Evolutionary conservation across 2,888 invertebrate genomes (phyloP).

Genomic region (Caenorhabditis imperialis): DNA sequence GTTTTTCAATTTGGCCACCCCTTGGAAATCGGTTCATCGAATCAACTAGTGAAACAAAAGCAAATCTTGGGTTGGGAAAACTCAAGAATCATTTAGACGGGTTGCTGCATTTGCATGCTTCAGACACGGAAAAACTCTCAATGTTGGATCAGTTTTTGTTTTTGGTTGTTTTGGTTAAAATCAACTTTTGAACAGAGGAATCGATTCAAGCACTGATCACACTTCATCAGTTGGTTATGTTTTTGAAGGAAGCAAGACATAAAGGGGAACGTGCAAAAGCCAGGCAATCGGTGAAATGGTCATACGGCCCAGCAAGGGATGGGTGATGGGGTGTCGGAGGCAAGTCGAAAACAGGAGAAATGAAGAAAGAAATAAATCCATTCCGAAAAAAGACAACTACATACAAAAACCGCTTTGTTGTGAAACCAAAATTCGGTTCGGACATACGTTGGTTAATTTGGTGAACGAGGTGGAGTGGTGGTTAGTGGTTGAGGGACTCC

Average conservation of each 20-base stretch:
- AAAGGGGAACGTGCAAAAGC: too few relatives aligned
- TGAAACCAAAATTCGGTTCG: slow-evolving; percentile 29
- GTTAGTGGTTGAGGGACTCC: slow-evolving; percentile 63
- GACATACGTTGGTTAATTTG: slow-evolving; percentile 48
- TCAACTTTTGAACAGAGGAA: background rate
- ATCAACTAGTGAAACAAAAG: slow-evolving; percentile 53
- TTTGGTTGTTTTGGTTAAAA: background rate
- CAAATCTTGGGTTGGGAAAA: slow-evolving; percentile 45
- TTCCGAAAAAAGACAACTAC: slow-evolving; percentile 44
- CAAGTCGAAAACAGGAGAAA: slow-evolving; percentile 8
- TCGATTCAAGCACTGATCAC: too few relatives aligned
- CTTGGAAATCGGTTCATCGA: slow-evolving; percentile 37
- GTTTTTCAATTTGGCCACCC: slow-evolving; percentile 23
- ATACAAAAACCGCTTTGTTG: slow-evolving; percentile 36
- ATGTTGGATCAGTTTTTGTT: background rate
- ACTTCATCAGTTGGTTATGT: too few relatives aligned
- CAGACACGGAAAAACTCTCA: background rate
- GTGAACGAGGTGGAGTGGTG: slow-evolving; percentile 38
- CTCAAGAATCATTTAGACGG: slow-evolving; percentile 41
- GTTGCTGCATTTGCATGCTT: slow-evolving; percentile 40
- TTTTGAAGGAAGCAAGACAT: too few relatives aligned
- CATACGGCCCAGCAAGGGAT: slow-evolving; percentile 14
- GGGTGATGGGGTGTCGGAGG: slow-evolving; percentile 15
- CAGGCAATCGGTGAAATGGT: background rate
- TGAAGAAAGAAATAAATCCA: slow-evolving; percentile 21